Base-by-base conservation (phyloP, 2,113 vertebrate species). In the Lipophrys pholis region DNA sequence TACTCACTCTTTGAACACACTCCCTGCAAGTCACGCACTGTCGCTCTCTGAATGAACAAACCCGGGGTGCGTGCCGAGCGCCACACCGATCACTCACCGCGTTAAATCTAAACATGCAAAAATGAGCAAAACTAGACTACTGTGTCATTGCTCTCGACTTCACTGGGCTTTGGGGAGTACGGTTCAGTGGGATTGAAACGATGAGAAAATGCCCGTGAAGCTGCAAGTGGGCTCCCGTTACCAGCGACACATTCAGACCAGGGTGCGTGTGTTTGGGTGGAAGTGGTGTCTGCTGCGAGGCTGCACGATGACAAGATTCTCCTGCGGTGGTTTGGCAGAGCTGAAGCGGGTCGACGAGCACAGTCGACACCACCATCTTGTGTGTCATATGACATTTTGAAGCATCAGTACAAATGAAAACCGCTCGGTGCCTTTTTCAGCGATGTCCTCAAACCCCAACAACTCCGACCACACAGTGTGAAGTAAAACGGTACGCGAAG, bases 11-110 rank as follows among this genome's bases (percentile, higher is more conserved):
- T 64, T 30, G 5, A 59, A 38, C 50, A 49, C 38, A 43, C 35
- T 45, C 11, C 35, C 63, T 78, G 9, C 43, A 48, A 62, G 88
- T 92, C 93, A 94, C 89, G 86, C 90, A 91, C 76, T 48, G 66
- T 30, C 60, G 59, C 70, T 91, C 85, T 92, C 85, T 91, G 82
- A 90, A 93, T 94, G 90, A 94, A 81, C 78, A 85, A 82, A 60
- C 78, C 9, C 60, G 46, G 6, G 16, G 9, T 17, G 38, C 1
- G 9, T 17, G 38, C 1, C 11, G 3, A 46, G 5, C 21, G 21
- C 21, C 21, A 30, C 21, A 4, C 21, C 21, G 21, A 30, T 30
- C 21, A 30, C 21, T 30, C 21, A 4, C 21, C 21, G 4, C 21
- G 3, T 68, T 10, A 78, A 60, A 41, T n/a, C 1, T 17, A 59